Base-by-base conservation (phyloP, 2,888 invertebrate genomes). In the Cistogaster globosa region DNA sequence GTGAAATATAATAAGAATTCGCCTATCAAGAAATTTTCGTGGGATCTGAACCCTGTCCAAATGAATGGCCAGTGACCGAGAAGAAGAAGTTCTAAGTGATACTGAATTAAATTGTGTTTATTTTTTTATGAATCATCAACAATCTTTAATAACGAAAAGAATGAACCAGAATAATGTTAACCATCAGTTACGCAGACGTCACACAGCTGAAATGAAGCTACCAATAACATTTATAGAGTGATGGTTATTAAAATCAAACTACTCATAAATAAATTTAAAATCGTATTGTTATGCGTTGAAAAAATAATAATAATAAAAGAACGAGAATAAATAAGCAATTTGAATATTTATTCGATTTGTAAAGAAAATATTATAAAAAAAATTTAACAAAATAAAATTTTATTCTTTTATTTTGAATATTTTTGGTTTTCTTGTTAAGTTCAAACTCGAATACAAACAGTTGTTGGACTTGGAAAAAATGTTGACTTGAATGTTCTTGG, bases 301-400 rank as follows among this genome's bases (percentile, higher is more conserved):
- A 20, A 65, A 18, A 53, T 18, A 18, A 53, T n/a, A 48, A 48
- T 48, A 32, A 63, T 38, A 36, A 36, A 20, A 72, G 45, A 71
- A 20, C n/a, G 32, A 32, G 32, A 75, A 65, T 75, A 75, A 75
- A 82, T 51, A 78, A 78, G 82, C 82, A 85, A 85, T 85, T 85
- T 82, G 71, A 85, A 82, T 85, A 85, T 85, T 85, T 82, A 79
- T 78, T 65, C 78, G 75, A 82, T 85, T 85, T 78, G 82, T 78
- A 82, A 85, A 79, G 57, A 82, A 69, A 68, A 82, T 65, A 78
- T 38, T n/a, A 57, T 62, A 36, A 22, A 68, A 12, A 63, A 26
- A 26, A 67, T 45, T 32, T 60, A 71, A 80, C 67, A 80, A 80
- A 81, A 81, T 74, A 74, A 84, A 81, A 36, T 77, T 58, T 63